These are phyloP conservation scores for Colaptes auratus DNA, from an alignment of 2,113 vertebrate genomes.

Conservation along the genomic window DNA sequence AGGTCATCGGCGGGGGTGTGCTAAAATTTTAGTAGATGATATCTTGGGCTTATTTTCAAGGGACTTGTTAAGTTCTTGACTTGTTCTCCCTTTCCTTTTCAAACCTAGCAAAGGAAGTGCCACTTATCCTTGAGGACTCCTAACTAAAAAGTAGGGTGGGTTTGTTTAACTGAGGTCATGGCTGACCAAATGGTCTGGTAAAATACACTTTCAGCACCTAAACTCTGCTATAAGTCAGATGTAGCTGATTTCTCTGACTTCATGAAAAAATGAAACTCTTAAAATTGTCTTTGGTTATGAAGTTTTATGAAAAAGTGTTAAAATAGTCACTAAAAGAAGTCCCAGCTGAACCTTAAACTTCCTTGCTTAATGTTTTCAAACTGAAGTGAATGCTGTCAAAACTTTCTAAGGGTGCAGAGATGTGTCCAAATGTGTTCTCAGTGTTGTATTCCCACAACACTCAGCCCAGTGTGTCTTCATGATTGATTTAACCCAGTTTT, in stretches of 20 bases:
- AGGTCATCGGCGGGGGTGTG: not conserved
- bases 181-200: not conserved
- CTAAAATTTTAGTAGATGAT: not conserved
- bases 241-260: not conserved
- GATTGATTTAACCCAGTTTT: not conserved
- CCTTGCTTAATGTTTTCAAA: not conserved
- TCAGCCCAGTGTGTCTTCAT: not conserved
- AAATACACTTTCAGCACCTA: not conserved
- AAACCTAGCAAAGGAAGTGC: not conserved
- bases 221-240: not conserved
- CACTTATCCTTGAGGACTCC: not conserved
- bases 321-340: not conserved
- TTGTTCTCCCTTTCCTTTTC: not conserved
- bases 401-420: not conserved
- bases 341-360: not conserved
- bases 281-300: not conserved
- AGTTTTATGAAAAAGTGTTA: not conserved
- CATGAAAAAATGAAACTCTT: not conserved
- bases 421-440: not conserved
- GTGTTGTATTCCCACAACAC: not conserved
- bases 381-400: not conserved
- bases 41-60: not conserved
- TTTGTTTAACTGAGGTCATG: not conserved
- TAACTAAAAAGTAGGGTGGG: not conserved
- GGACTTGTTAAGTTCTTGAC: not conserved